Conservation (phyloP, 2,113 vertebrate species). For the Athene noctua region DNA sequence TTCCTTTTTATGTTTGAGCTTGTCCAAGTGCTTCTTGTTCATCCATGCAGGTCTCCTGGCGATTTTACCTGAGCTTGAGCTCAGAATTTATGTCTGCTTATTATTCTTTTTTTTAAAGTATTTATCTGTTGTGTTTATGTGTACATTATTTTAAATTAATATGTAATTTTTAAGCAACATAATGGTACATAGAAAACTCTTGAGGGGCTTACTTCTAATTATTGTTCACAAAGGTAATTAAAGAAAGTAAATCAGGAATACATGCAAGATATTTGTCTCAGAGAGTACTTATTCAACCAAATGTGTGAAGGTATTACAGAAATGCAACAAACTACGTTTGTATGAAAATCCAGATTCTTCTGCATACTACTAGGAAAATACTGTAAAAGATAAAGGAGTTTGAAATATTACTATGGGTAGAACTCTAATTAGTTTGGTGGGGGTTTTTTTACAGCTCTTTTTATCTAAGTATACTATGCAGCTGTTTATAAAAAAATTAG, state of each 20-base stretch:
- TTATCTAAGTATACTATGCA: background rate
- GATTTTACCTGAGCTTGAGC: background rate
- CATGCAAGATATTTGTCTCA: background rate
- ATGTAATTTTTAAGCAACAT: background rate
- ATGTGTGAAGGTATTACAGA: background rate
- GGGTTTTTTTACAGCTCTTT: background rate
- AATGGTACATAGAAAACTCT: background rate
- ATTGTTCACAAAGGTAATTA: background rate
- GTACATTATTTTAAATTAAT: background rate
- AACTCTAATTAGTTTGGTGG: background rate
- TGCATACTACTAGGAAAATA: background rate
- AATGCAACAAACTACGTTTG: background rate
- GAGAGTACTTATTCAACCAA: background rate
- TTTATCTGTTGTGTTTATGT: background rate
- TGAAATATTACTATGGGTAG: background rate
- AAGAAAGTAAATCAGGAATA: background rate
- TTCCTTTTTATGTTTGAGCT: no score
- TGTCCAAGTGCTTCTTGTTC: no score
- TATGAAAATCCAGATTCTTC: background rate
- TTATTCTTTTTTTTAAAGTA: background rate
- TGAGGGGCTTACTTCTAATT: background rate
- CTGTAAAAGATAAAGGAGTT: background rate
- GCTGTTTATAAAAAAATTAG: background rate
- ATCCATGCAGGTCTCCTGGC: no score
- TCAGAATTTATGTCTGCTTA: background rate